A percentile compares a stretch with the other conserved stretches of the same genome.
Evolutionary conservation across 2,113 vertebrate species (phyloP).

Genomic region (Mirounga angustirostris): DNA sequence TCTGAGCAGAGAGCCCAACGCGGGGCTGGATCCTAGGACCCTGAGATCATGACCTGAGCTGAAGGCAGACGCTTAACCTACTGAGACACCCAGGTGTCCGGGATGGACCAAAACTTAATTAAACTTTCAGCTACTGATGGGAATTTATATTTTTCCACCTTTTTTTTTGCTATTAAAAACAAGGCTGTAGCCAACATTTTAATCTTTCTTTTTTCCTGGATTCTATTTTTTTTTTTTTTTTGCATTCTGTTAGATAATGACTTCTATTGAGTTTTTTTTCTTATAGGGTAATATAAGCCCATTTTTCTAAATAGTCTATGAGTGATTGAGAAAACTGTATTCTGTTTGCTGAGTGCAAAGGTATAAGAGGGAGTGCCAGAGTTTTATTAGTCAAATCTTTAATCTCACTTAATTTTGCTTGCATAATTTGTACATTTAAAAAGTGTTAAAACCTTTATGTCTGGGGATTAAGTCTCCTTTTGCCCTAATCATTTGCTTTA

Average conservation of each 20-base stretch:
- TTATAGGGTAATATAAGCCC: background rate
- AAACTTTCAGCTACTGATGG: background rate
- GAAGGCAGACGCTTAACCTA: background rate
- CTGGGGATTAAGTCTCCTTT: background rate
- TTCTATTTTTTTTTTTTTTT: constrained; percentile 63
- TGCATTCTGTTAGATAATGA: constrained; percentile 18
- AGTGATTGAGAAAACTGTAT: background rate
- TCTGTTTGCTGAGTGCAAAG: background rate
- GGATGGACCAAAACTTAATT: constrained; percentile 23
- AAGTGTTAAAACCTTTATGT: background rate
- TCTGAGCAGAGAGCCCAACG: background rate
- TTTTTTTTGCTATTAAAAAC: constrained; percentile 17
- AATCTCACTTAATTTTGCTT: constrained; percentile 42
- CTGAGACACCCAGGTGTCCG: background rate
- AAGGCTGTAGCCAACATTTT: background rate
- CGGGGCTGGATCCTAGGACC: background rate
- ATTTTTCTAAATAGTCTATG: constrained; percentile 26
- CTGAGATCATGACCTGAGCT: background rate
- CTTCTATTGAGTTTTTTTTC: background rate
- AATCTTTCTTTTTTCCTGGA: background rate
- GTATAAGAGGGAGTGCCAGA: background rate
- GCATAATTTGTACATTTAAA: constrained; percentile 22
- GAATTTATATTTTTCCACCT: background rate
- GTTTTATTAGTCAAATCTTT: constrained; percentile 29
- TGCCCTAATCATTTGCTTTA: background rate